Base-by-base conservation (phyloP, 2,113 vertebrate species). In the Erythrocercus mccallii region DNA sequence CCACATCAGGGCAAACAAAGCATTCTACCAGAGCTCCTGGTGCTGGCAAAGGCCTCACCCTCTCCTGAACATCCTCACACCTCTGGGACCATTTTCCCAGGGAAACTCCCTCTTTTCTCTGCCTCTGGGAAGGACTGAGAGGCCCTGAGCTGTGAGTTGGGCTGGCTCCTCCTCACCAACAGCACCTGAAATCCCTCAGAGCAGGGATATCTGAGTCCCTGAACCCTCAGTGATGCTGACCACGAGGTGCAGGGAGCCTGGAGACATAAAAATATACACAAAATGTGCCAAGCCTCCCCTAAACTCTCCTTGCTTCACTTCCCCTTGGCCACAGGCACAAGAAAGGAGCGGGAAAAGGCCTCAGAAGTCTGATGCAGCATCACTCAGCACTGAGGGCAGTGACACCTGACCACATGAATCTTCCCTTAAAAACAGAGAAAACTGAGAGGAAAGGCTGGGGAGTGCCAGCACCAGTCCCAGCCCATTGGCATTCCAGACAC, bases 401-500 rank as follows among this genome's bases (percentile, higher is more conserved):
- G 14, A 30, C 14, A 24, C 11, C 15, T 13, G 31, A 31, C 22
- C 37, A 22, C 16, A 5, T 5, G 15, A 11, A 64, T 37, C 16
- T 35, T 57, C 25, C 47, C 45, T 86, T 56, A 12, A 28, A 56
- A 65, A 37, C 12, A 38, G 20, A 40, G 19, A 38, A 50, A n/a
- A 22, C 16, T 16, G 54, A 68, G 76, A 93, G 33, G 25, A 40
- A 51, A 62, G 57, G 57, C 33, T 4, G 1, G 25, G 72, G 37
- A 71, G 44, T 10, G 2, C 28, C 53, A 85, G 58, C 10, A 31
- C 20, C 51, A 73, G 50, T 3, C 21, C 9, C 6, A 73, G 68
- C 18, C 80, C 54, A 65, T 83, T 11, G 5, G 50, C 86, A 85
- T 81, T 94, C 95, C 20, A 20, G 92, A 95, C 25, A 57, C 66